These are phyloP conservation scores for Spheniscus mendiculus DNA, from an alignment of 2,113 vertebrate genomes.

Conservation along the genomic window DNA sequence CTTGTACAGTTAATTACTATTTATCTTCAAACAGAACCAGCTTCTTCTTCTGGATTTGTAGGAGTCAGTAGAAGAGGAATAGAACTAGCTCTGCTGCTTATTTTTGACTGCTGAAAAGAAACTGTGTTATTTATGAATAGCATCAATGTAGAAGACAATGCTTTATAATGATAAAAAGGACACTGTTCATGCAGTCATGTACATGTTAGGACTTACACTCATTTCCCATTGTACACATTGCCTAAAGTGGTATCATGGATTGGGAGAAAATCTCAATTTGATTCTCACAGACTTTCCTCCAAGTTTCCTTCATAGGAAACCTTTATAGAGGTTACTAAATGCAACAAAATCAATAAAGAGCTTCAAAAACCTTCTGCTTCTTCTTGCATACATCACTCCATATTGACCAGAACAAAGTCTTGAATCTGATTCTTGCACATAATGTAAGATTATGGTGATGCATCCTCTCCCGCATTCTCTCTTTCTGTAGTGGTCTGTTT, in stretches of 20 bases:
- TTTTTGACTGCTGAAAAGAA: neutral
- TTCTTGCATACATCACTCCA: neutral
- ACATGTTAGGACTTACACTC: neutral
- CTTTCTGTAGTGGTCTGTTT: neutral
- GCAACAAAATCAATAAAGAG: neutral
- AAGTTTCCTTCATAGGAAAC: neutral
- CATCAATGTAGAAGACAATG: neutral
- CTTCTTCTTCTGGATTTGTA: neutral
- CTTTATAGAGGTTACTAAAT: neutral
- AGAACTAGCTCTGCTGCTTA: neutral
- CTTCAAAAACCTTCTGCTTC: neutral
- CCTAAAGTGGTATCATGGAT: neutral
- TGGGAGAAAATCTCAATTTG: neutral
- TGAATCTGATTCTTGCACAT: neutral
- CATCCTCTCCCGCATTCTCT: neutral
- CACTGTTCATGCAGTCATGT: neutral
- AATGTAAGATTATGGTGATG: neutral
- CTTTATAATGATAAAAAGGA: neutral
- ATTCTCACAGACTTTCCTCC: neutral
- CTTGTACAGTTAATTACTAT: neutral
- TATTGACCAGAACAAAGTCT: neutral
- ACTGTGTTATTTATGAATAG: neutral
- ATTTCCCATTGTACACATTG: neutral
- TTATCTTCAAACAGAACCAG: neutral
- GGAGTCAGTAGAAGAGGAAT: neutral